Conservation (phyloP, 1,140 invertebrate genomes). For the Zophobas morio region DNA sequence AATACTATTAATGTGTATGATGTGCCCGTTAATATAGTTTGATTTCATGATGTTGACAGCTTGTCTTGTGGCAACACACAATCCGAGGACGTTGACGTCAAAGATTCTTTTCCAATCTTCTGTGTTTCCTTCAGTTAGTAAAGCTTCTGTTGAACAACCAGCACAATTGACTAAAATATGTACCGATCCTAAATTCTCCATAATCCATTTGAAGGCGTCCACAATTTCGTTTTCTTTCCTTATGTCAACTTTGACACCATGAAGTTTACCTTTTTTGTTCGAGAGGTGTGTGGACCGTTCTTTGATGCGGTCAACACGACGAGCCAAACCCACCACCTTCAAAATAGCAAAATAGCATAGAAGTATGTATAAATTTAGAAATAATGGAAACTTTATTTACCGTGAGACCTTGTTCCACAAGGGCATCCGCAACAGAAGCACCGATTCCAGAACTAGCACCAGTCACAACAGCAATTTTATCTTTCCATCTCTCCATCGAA, state of each 20-base stretch:
- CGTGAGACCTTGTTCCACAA: no score
- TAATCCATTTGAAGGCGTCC: constrained; percentile 74
- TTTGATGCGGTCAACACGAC: constrained; percentile 56
- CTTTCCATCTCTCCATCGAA: no score
- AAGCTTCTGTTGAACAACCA: constrained; percentile 40
- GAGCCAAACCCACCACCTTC: constrained; percentile 23
- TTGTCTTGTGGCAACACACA: constrained; percentile 77
- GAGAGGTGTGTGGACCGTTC: constrained; percentile 20
- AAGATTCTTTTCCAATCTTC: constrained; percentile 69
- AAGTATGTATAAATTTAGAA: no score
- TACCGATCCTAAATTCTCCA: constrained; percentile 72
- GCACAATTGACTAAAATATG: constrained; percentile 68
- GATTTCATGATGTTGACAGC: constrained; percentile 58
- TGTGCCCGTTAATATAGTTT: constrained; percentile 31
- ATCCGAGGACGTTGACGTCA: constrained; percentile 80
- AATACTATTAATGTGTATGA: constrained; percentile 47
- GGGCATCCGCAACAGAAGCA: no score
- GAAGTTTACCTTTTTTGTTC: constrained; percentile 25
- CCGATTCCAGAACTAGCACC: no score
- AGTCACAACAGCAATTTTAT: no score
- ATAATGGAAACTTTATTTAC: no score
- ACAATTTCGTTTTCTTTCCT: constrained; percentile 73
- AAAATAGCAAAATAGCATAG: not conserved
- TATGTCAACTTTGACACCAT: constrained; percentile 62
- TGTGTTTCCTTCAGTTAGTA: constrained; percentile 65